Evolutionary conservation across 2,888 invertebrate species (phyloP), one percentile per base, ranked within the genome.

Genomic region (Lysandra coridon): DNA sequence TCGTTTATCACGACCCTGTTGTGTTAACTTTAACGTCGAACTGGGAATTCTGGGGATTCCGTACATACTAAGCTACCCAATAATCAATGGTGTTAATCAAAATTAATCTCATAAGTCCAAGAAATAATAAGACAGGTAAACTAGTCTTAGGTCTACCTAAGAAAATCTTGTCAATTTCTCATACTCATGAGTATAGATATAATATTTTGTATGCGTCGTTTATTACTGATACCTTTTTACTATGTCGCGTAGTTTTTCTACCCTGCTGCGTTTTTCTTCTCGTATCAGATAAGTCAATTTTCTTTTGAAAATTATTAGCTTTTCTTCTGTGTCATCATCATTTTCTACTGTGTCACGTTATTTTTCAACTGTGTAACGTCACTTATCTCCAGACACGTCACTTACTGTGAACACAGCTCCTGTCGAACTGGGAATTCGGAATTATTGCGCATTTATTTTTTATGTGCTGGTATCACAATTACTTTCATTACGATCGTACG

Each of bases 1-100:
- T 94, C 94, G 93, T 94, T 94, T 93, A 94, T 94, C 94, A 94
- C 92, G 86, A 89, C 87, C 76, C 89, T 92, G 93, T 93, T 93
- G 92, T 93, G 92, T 92, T 91, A 93, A 92, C 90, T 93, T 92
- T 90, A 89, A 87, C 88, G 87, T 88, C 84, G 87, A 83, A 84
- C 84, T 78, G 79, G 86, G 84, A 84, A 82, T 84, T 78, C 78
- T 82, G 83, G 75, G 78, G 53, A 73, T 23, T 79, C 14, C 14
- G 69, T 69, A 69, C 69, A 2, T 14, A 37, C 14, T 69, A 69
- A 69, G 69, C 14, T 69, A 33, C 30, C 2, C 49, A 10, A 49
- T 49, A 17, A 57, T 57, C 57, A 17, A 4, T 57, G 57, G 14
- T 4, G 17, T 57, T 4, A 17, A 57, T 17, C 57, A 57, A 57